A percentile compares a stretch with the other conserved stretches of the same genome.
phyloP scores from a whole-genome alignment of 2,797 vertebrate genomes.

The Lophura swinhoii region DNA sequence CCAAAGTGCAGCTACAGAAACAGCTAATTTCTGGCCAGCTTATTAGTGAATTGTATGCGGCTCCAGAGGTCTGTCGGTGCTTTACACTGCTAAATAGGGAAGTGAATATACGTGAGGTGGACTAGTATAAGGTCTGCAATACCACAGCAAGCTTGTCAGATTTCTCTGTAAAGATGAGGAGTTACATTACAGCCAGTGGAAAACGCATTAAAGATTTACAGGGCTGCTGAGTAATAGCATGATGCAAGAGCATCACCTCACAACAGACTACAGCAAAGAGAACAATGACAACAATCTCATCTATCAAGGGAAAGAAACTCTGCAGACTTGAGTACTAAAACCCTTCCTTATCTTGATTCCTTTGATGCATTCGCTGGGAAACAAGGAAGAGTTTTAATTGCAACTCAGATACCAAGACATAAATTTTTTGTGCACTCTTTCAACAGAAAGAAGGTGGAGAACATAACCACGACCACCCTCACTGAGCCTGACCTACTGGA shows the following conservation, averaged over 20 bases:
- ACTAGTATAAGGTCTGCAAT: background rate
- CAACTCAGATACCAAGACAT: background rate
- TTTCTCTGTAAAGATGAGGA: background rate
- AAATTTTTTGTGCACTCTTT: background rate
- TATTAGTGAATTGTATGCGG: background rate
- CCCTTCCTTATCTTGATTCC: background rate
- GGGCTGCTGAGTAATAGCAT: constrained; percentile 6
- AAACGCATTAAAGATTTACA: constrained; percentile 72
- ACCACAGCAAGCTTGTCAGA: background rate
- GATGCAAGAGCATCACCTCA: constrained; percentile 40
- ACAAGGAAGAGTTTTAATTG: background rate
- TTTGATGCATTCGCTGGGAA: background rate
- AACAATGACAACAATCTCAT: background rate
- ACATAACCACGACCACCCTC: background rate
- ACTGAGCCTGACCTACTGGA: background rate
- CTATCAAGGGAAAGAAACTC: background rate
- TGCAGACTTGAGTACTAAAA: background rate
- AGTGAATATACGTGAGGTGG: background rate
- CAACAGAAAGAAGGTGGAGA: background rate
- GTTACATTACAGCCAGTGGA: constrained; percentile 55
- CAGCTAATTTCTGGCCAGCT: background rate
- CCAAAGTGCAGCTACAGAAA: background rate
- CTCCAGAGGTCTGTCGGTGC: background rate
- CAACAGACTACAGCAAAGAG: background rate
- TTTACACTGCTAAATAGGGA: background rate